phyloP scores from a whole-genome alignment of 2,113 vertebrate genomes.

The Chaetodon auriga region DNA sequence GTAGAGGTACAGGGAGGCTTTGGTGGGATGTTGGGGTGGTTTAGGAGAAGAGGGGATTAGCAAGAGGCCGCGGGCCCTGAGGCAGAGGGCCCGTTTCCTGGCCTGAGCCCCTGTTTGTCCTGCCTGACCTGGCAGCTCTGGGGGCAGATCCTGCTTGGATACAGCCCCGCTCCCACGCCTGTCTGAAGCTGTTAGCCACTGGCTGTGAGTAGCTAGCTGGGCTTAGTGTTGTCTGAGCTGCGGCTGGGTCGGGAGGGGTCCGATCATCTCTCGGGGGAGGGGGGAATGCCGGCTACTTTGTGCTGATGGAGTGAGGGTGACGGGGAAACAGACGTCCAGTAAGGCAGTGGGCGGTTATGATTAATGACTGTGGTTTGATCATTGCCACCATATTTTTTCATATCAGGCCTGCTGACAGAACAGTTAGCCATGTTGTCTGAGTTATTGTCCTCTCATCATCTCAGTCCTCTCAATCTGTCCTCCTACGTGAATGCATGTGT shows the following conservation, averaged over 20 bases:
- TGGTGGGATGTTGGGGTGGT: constrained; percentile 63
- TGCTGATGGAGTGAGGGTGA: constrained; percentile 47
- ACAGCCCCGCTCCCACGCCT: constrained; percentile 94
- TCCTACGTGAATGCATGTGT: neutral
- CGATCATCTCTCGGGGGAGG: constrained; percentile 64
- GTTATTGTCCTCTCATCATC: neutral
- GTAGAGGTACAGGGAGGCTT: constrained; percentile 76
- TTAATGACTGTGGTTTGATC: constrained; percentile 59
- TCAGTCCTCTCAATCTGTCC: neutral
- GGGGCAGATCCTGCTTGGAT: constrained; percentile 92
- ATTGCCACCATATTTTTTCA: constrained; percentile 8
- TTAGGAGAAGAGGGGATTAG: constrained; percentile 89
- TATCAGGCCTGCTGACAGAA: neutral
- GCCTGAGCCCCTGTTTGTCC: constrained; percentile 94
- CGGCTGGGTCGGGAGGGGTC: constrained; percentile 74
- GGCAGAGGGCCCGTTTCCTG: constrained; percentile 88
- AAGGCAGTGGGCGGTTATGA: constrained; percentile 40
- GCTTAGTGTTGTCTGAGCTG: constrained; percentile 87
- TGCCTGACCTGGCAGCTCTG: constrained; percentile 97
- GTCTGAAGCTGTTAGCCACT: constrained; percentile 96
- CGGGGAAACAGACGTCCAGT: constrained; percentile 32
- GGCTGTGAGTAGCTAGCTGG: constrained; percentile 88
- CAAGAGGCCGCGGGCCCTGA: constrained; percentile 90
- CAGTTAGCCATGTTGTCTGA: neutral
- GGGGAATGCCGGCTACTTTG: constrained; percentile 60